A percentile compares a stretch with the other conserved stretches of the same genome.
Conservation (phyloP, 2,113 vertebrate species). For the Thamnophis sirtalis region DNA sequence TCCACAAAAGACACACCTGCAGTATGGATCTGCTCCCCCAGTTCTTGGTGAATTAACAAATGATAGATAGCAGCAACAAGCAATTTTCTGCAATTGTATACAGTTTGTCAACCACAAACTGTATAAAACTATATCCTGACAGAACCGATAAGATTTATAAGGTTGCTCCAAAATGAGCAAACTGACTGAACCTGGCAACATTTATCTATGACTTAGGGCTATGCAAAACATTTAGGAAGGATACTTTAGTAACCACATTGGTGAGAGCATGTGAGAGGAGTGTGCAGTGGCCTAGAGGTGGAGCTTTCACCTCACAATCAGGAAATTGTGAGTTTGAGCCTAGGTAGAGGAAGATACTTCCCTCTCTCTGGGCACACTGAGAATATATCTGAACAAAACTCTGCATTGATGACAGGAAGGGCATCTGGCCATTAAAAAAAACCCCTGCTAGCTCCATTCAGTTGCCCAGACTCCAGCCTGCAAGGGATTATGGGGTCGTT, state of each 20-base stretch:
- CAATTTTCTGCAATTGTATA: background rate
- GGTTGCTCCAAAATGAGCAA: background rate
- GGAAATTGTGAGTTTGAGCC: too few relatives aligned
- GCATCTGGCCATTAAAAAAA: too few relatives aligned
- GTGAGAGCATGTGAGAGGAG: too few relatives aligned
- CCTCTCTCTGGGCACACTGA: too few relatives aligned
- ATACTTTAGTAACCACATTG: background rate
- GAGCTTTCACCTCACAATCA: too few relatives aligned
- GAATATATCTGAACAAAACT: too few relatives aligned
- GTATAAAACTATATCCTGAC: background rate
- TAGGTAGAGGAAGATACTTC: too few relatives aligned
- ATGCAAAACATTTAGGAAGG: background rate
- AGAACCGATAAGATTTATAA: background rate
- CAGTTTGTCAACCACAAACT: background rate
- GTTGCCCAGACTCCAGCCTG: too few relatives aligned
- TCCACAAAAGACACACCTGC: background rate
- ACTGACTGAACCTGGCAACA: background rate
- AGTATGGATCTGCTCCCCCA: background rate
- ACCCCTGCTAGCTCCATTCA: too few relatives aligned
- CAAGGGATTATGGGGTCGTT: too few relatives aligned
- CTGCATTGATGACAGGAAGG: too few relatives aligned
- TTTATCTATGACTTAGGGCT: background rate
- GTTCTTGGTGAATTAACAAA: background rate
- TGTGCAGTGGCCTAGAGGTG: too few relatives aligned
- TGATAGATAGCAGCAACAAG: background rate